Percentiles rank a stretch among this genome's conserved stretches.
phyloP scores from a whole-genome alignment of 2,113 vertebrate species.

The Otocyon megalotis region DNA sequence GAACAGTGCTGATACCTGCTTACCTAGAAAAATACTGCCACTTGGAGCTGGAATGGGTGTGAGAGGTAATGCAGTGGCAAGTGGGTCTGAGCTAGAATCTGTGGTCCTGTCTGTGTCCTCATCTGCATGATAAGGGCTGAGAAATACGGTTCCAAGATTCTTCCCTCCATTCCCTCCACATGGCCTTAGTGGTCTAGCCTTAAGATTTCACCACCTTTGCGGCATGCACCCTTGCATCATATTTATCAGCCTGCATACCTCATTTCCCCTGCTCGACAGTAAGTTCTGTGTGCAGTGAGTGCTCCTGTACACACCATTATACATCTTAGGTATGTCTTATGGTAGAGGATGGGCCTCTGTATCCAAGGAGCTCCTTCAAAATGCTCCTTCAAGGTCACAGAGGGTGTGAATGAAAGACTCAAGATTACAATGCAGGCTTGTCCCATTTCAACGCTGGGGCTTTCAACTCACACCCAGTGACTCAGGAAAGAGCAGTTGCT shows the following conservation, averaged over 20 bases:
- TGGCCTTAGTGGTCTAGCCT: not conserved
- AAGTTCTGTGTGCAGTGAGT: not conserved
- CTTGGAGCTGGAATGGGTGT: too few species aligned
- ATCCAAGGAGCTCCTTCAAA: not conserved
- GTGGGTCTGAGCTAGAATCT: not conserved
- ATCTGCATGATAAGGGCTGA: not conserved
- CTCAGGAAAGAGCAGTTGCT: not conserved
- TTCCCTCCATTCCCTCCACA: not conserved
- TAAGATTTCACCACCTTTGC: not conserved
- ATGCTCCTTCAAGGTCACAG: not conserved
- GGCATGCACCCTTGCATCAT: not conserved
- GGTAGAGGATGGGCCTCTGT: not conserved
- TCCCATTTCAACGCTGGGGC: not conserved
- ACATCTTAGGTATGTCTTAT: not conserved
- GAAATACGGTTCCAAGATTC: not conserved
- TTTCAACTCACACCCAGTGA: not conserved
- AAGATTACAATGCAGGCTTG: not conserved
- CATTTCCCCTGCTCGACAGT: not conserved
- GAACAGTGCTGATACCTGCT: not conserved
- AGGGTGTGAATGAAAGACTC: not conserved
- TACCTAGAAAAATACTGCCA: not conserved
- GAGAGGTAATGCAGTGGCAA: not conserved
- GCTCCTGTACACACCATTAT: not conserved
- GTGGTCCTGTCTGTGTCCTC: not conserved
- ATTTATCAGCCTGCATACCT: not conserved